A percentile compares a stretch with the other conserved stretches of the same genome.
Evolutionary conservation across 1,140 invertebrate genomes (phyloP).

Genomic region (Dinoponera quadriceps): DNA sequence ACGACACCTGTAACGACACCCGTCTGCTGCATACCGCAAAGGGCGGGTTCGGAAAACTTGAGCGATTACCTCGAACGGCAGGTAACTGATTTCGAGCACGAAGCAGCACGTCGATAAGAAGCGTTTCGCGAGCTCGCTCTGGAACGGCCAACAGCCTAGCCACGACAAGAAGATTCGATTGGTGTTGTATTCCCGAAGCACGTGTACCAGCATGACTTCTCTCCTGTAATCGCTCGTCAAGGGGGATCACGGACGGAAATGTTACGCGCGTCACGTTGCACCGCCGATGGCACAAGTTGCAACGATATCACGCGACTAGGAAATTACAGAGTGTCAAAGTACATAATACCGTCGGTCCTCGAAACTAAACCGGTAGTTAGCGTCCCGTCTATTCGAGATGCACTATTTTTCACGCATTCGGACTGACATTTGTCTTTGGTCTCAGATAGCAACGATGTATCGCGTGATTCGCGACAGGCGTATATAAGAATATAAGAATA

Average conservation of each 20-base stretch:
- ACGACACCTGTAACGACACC: background rate
- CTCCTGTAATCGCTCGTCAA: background rate
- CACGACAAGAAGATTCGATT: constrained; percentile 23
- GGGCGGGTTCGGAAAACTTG: background rate
- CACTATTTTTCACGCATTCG: background rate
- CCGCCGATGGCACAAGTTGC: background rate
- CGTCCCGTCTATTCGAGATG: background rate
- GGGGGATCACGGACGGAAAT: background rate
- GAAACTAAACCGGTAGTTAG: background rate
- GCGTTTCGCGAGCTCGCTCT: background rate
- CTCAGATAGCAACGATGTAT: too few species aligned
- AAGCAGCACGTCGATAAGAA: background rate
- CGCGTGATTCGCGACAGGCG: too few species aligned
- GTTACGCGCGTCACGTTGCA: background rate
- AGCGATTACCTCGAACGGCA: constrained; percentile 38
- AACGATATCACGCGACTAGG: background rate
- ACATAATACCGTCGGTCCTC: background rate
- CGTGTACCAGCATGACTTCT: constrained; percentile 14
- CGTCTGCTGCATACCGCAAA: too few species aligned
- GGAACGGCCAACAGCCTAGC: constrained; percentile 33
- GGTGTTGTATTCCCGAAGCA: constrained; percentile 15
- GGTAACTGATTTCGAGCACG: constrained; percentile 2
- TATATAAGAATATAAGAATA: too few species aligned
- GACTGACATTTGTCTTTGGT: too few species aligned
- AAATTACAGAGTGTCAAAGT: constrained; percentile 29